Base-by-base conservation (phyloP, 37 sponge, comb jelly and placozoan genomes). In the Aplysina aerophoba region DNA sequence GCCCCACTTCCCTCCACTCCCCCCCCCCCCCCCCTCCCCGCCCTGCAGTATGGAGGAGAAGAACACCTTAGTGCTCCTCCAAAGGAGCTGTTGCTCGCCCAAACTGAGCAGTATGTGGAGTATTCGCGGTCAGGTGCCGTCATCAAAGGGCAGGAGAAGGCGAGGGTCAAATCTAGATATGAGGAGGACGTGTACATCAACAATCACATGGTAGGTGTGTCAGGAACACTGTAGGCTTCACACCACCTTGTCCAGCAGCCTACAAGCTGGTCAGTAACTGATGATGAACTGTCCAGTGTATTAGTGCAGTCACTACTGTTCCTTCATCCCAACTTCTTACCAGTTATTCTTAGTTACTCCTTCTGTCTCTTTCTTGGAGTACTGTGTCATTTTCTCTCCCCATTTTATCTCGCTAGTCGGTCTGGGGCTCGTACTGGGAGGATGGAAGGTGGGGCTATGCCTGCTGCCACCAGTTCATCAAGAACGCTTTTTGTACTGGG, bases 391-490 rank as follows among this genome's bases (percentile, higher is more conserved):
- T 54, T 36, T 83, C 12, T 15, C 5, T 5, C 12, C 39, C 50
- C 27, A 14, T 79, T 4, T 79, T 24, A 6, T 39, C 37, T 83
- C 25, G 4, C 25, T 79, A 94, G 95, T 72, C 91, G 78, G 96
- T 99, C 50, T 99, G 95, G 94, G 99, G 99, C 13, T 99, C 99
- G 1, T 99, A 93, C 85, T 99, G 93, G 95, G 79, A 86, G 59
- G 87, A 81, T 33, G 97, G 95, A 0, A 44, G 33, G 64, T 99
- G 99, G 99, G 99, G 99, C 67, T 99, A 93, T 78, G 84, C 86
- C 54, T 99, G 99, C 86, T 99, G 99, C 79, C 86, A 95, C 73
- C 93, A 95, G 0, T 75, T 96, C 34, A 71, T 97, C 69, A 96
- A 91, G 72, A 81, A 87, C 25, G 95, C 99, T 54, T 99, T 94